Evolutionary conservation across 2,888 invertebrate genomes (phyloP), one percentile per base, ranked within the genome.

Genomic region (Eilema depressum): DNA sequence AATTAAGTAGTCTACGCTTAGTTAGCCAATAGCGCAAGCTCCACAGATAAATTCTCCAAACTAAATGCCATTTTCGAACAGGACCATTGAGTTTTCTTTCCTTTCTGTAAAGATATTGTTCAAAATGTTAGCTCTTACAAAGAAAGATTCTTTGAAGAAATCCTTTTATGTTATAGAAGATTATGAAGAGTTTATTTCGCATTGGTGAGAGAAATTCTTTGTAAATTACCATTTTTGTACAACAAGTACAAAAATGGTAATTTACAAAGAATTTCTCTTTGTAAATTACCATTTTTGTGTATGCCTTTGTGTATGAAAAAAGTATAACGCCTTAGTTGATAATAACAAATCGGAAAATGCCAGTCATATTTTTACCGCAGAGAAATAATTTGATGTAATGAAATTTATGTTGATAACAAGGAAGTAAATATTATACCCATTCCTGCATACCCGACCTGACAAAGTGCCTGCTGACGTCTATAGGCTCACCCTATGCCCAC

Each of bases 1-100:
- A 53, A 53, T 53, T 53, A 53, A n/a, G 53, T 53, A 53, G 53
- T 41, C n/a, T 53, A 53, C 53, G 53, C n/a, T 53, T 53, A 53
- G 53, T n/a, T 53, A n/a, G 8, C 53, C n/a, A 53, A 53, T 53
- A 47, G 53, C 53, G n/a, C 53, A 53, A 53, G 53, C 8, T 10
- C 20, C 53, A 2, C 53, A 53, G n/a, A n/a, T 2, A 53, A 53
- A 53, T n/a, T 53, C 53, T 53, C 2, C 47, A 1, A n/a, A 53
- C 10, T 53, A n/a, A 53, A n/a, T 53, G n/a, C 53, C n/a, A n/a
- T 53, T 53, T n/a, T n/a, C 8, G n/a, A 53, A 53, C 10, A 53
- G 10, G 53, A 53, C 8, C 53, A 53, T 53, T 53, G 53, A 53
- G n/a, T 53, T 53, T 53, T n/a, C 53, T 53, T 20, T 47, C 47